A percentile compares a stretch with the other conserved stretches of the same genome.
phyloP scores from a whole-genome alignment of 2,113 vertebrate species.

The Rhadina sibilatrix region DNA sequence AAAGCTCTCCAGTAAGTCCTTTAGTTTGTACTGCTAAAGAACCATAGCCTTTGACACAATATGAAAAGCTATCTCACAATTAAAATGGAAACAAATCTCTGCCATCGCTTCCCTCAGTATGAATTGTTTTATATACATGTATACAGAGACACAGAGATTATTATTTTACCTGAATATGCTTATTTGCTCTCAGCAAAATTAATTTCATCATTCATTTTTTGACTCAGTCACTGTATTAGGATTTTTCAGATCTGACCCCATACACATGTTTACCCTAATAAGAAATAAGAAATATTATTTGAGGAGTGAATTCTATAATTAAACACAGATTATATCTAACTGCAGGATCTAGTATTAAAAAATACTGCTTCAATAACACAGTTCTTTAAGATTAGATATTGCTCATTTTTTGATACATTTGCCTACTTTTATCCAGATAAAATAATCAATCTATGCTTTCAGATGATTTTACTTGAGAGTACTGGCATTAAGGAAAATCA shows the following conservation, averaged over 20 bases:
- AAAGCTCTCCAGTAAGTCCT: neutral
- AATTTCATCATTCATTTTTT: neutral
- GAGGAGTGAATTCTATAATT: neutral
- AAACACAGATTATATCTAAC: neutral
- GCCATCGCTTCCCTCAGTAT: neutral
- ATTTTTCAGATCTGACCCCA: neutral
- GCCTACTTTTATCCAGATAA: neutral
- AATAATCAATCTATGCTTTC: neutral
- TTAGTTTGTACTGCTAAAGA: neutral
- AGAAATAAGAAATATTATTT: neutral
- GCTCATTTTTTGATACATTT: neutral
- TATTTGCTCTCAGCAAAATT: neutral
- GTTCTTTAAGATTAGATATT: neutral
- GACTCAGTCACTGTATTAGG: neutral
- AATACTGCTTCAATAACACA: neutral
- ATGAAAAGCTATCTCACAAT: neutral
- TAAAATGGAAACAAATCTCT: neutral
- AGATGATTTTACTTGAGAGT: neutral
- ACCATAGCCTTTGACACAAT: neutral
- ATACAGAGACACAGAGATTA: neutral
- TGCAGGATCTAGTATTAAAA: neutral
- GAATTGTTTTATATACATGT: neutral
- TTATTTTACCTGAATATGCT: neutral
- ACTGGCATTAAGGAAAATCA: neutral
- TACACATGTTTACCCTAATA: neutral